phyloP scores from a whole-genome alignment of 2,888 invertebrate genomes.

The Diarsia dahlii region DNA sequence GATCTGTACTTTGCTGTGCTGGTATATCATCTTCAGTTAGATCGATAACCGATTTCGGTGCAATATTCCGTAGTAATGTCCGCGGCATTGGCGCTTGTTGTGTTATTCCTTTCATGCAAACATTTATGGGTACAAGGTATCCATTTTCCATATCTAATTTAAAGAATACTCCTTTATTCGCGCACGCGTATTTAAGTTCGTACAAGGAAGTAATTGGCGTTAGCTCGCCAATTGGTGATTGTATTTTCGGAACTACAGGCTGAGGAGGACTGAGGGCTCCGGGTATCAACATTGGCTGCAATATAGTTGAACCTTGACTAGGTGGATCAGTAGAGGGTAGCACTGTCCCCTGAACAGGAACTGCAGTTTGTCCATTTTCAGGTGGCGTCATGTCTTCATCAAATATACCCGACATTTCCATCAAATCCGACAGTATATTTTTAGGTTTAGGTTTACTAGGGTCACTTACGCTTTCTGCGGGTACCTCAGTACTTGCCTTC shows the following conservation, averaged over 20 bases:
- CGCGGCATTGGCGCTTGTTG: constrained; percentile 28
- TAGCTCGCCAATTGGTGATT: constrained; percentile 39
- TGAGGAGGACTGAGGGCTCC: background rate
- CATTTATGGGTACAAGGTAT: constrained; percentile 78
- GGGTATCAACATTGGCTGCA: constrained; percentile 4
- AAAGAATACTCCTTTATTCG: constrained; percentile 78
- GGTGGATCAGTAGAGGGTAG: background rate
- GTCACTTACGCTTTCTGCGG: constrained; percentile 14
- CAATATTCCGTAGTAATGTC: background rate
- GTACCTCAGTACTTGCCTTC: constrained; percentile 17
- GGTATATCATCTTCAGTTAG: constrained; percentile 78
- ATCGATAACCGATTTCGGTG: constrained; percentile 74
- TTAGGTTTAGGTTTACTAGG: constrained; percentile 68
- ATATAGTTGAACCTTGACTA: background rate
- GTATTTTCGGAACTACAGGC: constrained; percentile 9
- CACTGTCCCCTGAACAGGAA: background rate
- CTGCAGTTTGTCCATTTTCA: constrained; percentile 18
- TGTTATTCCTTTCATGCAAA: constrained; percentile 76
- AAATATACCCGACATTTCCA: constrained; percentile 88
- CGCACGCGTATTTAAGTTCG: constrained; percentile 80
- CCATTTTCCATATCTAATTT: constrained; percentile 81
- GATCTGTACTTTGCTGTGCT: background rate
- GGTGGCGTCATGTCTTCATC: constrained; percentile 75
- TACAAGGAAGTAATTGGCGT: constrained; percentile 75
- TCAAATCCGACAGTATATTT: constrained; percentile 85